Percentiles rank a stretch among this genome's conserved stretches.
These are phyloP conservation scores for Drosophila setosimentum DNA, from an alignment of 2,888 invertebrate species.

Conservation along the genomic window DNA sequence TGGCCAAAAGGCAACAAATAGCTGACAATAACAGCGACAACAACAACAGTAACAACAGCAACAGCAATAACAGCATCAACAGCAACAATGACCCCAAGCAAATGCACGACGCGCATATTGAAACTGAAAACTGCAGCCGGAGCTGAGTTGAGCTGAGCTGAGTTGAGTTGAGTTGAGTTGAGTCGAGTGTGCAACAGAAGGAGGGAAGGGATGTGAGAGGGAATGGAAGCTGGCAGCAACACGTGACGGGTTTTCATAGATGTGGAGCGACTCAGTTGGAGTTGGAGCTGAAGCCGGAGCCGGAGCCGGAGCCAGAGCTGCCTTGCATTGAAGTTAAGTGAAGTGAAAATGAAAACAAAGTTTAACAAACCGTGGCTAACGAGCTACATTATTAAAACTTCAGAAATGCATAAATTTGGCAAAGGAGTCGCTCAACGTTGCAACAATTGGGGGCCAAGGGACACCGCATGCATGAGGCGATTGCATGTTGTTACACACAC, in stretches of 20 bases:
- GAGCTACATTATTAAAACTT: conserved; percentile 81
- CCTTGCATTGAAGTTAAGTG: conserved; percentile 68
- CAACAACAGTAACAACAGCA: conserved; percentile 47
- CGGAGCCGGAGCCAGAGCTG: conserved; percentile 33
- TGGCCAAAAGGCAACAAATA: conserved; percentile 76
- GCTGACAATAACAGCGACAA: conserved; percentile 70
- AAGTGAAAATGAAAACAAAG: conserved; percentile 81
- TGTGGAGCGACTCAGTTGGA: conserved; percentile 56
- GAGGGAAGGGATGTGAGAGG: not conserved
- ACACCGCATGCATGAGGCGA: conserved; percentile 22
- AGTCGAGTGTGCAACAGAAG: not conserved
- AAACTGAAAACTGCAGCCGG: conserved; percentile 72
- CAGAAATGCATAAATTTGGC: conserved; percentile 75
- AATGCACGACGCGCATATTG: conserved; percentile 78
- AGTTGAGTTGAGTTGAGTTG: conserved; percentile 28
- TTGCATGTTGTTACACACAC: conserved; percentile 3
- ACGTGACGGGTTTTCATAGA: conserved; percentile 58
- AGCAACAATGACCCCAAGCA: conserved; percentile 56
- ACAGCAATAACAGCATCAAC: conserved; percentile 42
- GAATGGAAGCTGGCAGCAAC: conserved; percentile 37
- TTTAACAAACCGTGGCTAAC: conserved; percentile 81
- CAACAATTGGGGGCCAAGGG: not conserved
- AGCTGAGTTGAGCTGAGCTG: conserved; percentile 23
- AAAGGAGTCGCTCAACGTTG: not conserved
- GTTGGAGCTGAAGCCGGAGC: conserved; percentile 17